phyloP scores from a whole-genome alignment of 2,113 vertebrate species.

The Chitala chitala region DNA sequence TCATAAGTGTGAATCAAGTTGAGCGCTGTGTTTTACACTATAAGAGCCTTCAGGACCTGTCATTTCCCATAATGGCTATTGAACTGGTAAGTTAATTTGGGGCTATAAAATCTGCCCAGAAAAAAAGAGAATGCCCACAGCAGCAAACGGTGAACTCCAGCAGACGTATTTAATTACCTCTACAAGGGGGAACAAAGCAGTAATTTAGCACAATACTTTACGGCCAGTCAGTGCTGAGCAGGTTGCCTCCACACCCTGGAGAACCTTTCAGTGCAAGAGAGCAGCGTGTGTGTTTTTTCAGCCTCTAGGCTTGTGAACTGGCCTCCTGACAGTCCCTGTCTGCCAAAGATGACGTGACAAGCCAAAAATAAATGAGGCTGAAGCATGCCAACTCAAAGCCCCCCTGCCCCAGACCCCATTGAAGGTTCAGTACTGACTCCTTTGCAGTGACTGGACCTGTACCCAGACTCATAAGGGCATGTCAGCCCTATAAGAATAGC shows the following conservation, averaged over 20 bases:
- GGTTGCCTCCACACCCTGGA: not conserved
- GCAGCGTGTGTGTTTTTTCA: not conserved
- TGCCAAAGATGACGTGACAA: not conserved
- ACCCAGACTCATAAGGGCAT: not conserved
- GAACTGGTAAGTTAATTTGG: constrained; percentile 28
- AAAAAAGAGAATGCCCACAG: constrained; percentile 21
- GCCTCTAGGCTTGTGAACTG: not conserved
- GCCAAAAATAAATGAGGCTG: not conserved
- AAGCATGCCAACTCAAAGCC: not conserved
- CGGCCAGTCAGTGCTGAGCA: not conserved
- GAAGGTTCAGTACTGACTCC: not conserved
- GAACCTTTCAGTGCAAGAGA: not conserved
- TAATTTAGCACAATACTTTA: constrained; percentile 13
- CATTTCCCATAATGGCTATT: constrained; percentile 27
- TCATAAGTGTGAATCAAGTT: constrained; percentile 8
- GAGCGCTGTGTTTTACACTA: not conserved
- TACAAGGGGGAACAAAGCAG: constrained; percentile 13
- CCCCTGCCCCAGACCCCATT: not conserved
- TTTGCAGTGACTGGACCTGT: not conserved
- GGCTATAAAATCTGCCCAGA: constrained; percentile 22
- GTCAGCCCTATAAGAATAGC: too few relatives aligned
- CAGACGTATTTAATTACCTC: constrained; percentile 17
- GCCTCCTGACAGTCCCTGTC: constrained; percentile 3
- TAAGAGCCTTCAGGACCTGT: not conserved
- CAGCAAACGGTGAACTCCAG: constrained; percentile 9